These are phyloP conservation scores for Ornithoptera priamus DNA, from an alignment of 2,888 invertebrate species.

Conservation along the genomic window DNA sequence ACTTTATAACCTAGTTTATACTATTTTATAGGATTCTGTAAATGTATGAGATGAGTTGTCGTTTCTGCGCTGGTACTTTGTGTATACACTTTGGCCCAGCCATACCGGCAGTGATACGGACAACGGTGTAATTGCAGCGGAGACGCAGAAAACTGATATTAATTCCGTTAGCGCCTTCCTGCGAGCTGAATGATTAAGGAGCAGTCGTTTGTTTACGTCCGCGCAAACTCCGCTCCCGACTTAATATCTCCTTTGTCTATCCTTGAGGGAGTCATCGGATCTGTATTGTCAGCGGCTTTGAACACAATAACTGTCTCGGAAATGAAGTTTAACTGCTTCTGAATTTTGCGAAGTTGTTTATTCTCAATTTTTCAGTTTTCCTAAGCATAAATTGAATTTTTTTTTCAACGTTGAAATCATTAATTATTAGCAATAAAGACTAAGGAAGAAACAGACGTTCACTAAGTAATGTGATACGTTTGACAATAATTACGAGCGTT, in stretches of 20 bases:
- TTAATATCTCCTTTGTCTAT: slow-evolving; percentile 53
- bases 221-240: slow-evolving; percentile 37
- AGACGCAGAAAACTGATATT: slow-evolving; percentile 74
- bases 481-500: too few species aligned
- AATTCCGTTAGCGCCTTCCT: slow-evolving; percentile 41
- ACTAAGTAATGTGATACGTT: too few species aligned
- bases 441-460: too few species aligned
- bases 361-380: not conserved
- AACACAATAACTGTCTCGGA: slow-evolving; percentile 2
- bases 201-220: slow-evolving; percentile 39
- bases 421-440: not conserved
- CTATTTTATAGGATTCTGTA: too few species aligned
- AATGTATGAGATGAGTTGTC: not conserved
- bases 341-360: not conserved
- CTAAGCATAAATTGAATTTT: not conserved
- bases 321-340: slow-evolving; percentile 14
- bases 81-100: slow-evolving; percentile 29
- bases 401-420: not conserved
- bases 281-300: slow-evolving; percentile 32
- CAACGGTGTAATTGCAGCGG: slow-evolving; percentile 67
- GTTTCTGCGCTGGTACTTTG: slow-evolving; percentile 4
- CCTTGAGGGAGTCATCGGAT: slow-evolving; percentile 48
- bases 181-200: slow-evolving; percentile 41
- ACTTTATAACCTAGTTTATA: too few species aligned
- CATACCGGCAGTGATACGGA: slow-evolving; percentile 62